These are phyloP conservation scores for Danio albolineatus DNA, from an alignment of 2,797 vertebrate genomes.

Conservation along the genomic window DNA sequence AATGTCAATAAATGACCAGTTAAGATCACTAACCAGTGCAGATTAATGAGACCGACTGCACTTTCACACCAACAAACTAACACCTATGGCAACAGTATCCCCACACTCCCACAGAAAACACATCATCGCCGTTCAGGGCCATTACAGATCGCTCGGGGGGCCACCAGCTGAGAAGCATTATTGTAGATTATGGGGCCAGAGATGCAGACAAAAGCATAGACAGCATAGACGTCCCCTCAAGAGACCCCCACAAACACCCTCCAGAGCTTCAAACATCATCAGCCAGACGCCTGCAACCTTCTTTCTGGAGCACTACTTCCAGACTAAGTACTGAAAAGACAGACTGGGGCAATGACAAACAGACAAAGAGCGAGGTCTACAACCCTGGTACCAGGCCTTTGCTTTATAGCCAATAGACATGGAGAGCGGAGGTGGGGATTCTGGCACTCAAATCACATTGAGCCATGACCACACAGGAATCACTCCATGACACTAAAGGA, in stretches of 20 bases:
- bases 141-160: constrained; percentile 11
- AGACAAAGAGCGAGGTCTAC: constrained; percentile 16
- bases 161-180: constrained; percentile 53
- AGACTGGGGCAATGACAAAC: constrained; percentile 38
- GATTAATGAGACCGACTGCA: constrained; percentile 72
- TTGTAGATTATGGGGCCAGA: constrained; percentile 23
- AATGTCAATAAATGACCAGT: constrained; percentile 74
- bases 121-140: constrained; percentile 62
- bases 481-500: constrained; percentile 39
- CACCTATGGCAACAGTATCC: constrained; percentile 45
- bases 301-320: constrained; percentile 5
- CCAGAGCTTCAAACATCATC: constrained; percentile 19
- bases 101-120: constrained; percentile 65
- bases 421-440: constrained; percentile 25
- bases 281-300: constrained; percentile 19
- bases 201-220: constrained; percentile 34
- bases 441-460: constrained; percentile 40
- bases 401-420: constrained; percentile 22
- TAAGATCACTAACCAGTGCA: constrained; percentile 70
- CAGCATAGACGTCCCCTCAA: constrained; percentile 23
- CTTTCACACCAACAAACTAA: constrained; percentile 64
- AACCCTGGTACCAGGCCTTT: constrained; percentile 22
- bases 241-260: constrained; percentile 32
- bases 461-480: constrained; percentile 49
- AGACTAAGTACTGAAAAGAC: constrained; percentile 34